phyloP scores from a whole-genome alignment of 2,797 vertebrate genomes.

The Synanceia verrucosa region DNA sequence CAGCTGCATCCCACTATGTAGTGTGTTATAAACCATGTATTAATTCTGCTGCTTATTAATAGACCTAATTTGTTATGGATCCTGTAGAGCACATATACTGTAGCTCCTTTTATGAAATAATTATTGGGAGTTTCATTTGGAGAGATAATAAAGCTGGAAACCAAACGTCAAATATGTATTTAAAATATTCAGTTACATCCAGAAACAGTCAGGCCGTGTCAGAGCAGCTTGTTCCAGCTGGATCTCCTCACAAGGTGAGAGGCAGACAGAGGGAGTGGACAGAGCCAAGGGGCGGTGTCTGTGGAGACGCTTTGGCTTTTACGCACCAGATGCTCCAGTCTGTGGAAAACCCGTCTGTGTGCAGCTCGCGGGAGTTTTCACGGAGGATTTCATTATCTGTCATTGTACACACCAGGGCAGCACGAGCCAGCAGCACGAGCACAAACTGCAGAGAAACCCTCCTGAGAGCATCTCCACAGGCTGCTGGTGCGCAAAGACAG shows the following conservation, averaged over 20 bases:
- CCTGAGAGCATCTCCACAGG: background rate
- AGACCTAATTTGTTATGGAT: too few species aligned
- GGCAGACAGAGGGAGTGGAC: background rate
- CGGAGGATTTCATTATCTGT: slow-evolving; percentile 41
- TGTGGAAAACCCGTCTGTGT: slow-evolving; percentile 39
- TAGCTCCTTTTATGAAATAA: background rate
- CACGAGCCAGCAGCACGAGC: background rate
- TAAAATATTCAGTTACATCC: slow-evolving; percentile 49
- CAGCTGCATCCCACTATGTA: background rate
- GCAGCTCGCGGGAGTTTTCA: slow-evolving; percentile 24
- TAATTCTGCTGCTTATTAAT: background rate
- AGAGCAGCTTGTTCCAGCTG: slow-evolving; percentile 6
- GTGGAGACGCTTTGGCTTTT: slow-evolving; percentile 25
- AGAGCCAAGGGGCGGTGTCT: slow-evolving; percentile 36
- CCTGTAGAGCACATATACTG: background rate
- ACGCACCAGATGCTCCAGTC: slow-evolving; percentile 59
- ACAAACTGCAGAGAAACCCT: background rate
- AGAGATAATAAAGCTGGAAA: slow-evolving; percentile 25
- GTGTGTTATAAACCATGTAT: background rate
- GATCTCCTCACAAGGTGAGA: slow-evolving; percentile 51
- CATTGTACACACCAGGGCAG: slow-evolving; percentile 1
- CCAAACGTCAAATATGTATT: slow-evolving; percentile 8
- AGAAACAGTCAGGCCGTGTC: background rate
- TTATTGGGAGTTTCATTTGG: slow-evolving; percentile 2
- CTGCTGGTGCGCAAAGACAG: slow-evolving; percentile 18